Evolutionary conservation across 2,797 vertebrate genomes (phyloP).

Genomic region (Cynopterus sphinx): DNA sequence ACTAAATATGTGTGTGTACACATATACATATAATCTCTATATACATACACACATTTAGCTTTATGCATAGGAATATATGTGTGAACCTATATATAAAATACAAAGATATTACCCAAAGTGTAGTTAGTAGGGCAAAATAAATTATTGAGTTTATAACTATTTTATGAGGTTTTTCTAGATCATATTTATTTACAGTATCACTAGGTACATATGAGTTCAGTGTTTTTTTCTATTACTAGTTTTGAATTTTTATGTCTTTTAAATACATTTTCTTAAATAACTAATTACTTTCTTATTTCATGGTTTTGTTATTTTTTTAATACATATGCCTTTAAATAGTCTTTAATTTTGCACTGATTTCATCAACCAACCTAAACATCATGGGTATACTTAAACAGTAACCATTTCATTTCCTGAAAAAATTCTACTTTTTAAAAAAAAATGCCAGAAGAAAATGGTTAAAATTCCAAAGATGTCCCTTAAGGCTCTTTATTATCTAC

Average conservation of each 20-base stretch:
- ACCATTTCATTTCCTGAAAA: background rate
- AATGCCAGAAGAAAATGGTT: background rate
- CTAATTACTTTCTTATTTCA: background rate
- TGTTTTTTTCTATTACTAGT: background rate
- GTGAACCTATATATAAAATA: background rate
- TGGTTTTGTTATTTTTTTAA: background rate
- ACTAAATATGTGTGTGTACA: background rate
- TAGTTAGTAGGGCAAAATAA: background rate
- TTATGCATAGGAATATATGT: background rate
- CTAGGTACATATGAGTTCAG: fast-evolving
- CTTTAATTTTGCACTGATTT: background rate
- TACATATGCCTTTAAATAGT: background rate
- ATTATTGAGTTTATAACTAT: background rate
- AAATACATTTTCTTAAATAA: background rate
- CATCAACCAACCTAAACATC: background rate
- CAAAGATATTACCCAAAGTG: background rate
- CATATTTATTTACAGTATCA: background rate
- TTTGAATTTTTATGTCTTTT: background rate
- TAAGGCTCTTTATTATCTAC: background rate
- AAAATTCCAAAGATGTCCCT: background rate
- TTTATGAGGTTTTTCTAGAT: background rate
- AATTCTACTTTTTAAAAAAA: background rate
- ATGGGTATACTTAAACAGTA: background rate
- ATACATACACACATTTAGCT: background rate
- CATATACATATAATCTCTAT: background rate